Evolutionary conservation across 2,888 invertebrate species (phyloP).

Genomic region (Ichneumon xanthorius): DNA sequence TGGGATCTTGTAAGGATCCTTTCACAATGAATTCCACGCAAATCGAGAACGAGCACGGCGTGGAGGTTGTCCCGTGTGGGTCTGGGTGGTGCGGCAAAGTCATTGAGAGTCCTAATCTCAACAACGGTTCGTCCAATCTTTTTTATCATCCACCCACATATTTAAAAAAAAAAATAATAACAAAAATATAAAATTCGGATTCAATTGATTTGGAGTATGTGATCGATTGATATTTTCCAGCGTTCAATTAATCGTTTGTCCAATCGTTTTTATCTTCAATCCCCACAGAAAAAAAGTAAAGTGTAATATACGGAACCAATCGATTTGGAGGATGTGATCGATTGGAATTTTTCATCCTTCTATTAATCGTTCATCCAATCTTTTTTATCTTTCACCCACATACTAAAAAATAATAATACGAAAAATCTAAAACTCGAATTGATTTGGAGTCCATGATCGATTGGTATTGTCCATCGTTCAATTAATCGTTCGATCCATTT

Average conservation of each 20-base stretch:
- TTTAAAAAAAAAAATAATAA: constrained; percentile 4
- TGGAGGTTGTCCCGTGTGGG: constrained; percentile 92
- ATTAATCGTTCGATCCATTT: neutral
- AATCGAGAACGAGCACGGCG: constrained; percentile 89
- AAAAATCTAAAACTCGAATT: too few species aligned
- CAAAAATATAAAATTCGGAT: neutral
- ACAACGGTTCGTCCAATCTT: constrained; percentile 87
- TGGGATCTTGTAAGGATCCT: constrained; percentile 95
- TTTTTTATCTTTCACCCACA: too few species aligned
- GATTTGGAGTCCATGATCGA: too few species aligned
- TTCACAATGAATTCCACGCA: constrained; percentile 93
- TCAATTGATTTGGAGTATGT: neutral
- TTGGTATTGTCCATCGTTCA: too few species aligned
- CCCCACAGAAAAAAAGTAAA: too few species aligned
- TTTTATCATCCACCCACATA: neutral
- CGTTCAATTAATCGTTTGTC: too few species aligned
- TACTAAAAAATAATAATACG: neutral
- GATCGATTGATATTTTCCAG: neutral
- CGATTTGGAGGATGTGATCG: too few species aligned
- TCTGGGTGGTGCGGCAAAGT: constrained; percentile 98
- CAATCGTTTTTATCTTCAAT: too few species aligned
- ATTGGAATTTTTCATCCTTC: too few species aligned
- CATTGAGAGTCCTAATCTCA: constrained; percentile 92
- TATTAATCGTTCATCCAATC: too few species aligned
- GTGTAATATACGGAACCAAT: too few species aligned